These are phyloP conservation scores for Sebastolobus altivelis DNA, from an alignment of 2,797 vertebrate species.

Conservation along the genomic window DNA sequence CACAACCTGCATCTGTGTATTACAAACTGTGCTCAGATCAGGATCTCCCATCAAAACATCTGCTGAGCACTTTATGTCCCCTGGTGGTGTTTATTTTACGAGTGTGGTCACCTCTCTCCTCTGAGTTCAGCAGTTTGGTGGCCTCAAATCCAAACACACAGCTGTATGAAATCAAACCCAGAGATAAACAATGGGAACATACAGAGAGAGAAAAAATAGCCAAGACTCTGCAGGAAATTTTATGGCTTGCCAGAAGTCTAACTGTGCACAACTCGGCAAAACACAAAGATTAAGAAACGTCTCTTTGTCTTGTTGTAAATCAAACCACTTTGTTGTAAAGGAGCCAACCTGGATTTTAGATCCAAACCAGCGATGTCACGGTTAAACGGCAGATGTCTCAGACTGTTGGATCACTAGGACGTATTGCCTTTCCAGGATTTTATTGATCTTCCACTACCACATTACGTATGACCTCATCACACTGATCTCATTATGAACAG, in stretches of 20 bases:
- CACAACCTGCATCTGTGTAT: slow-evolving; percentile 6
- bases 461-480: background rate
- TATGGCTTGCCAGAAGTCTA: background rate
- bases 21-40: slow-evolving; percentile 19
- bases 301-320: background rate
- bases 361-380: background rate
- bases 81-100: slow-evolving; percentile 5
- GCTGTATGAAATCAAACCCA: slow-evolving; percentile 40
- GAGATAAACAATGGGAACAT: slow-evolving; percentile 58
- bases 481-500: background rate
- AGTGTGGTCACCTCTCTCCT: slow-evolving; percentile 19
- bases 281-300: background rate
- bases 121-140: slow-evolving; percentile 21
- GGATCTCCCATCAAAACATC: slow-evolving; percentile 29
- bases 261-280: slow-evolving; percentile 5
- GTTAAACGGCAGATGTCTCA: slow-evolving; percentile 14
- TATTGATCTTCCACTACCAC: slow-evolving; percentile 3
- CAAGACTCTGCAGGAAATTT: slow-evolving; percentile 8
- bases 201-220: slow-evolving; percentile 7
- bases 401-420: background rate
- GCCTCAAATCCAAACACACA: slow-evolving; percentile 39
- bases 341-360: background rate
- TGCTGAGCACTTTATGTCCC: slow-evolving; percentile 19
- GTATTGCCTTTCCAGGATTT: slow-evolving; percentile 3
- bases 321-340: background rate